These are phyloP conservation scores for Solenopsis fugax DNA, from an alignment of 1,140 invertebrate species.

Conservation along the genomic window DNA sequence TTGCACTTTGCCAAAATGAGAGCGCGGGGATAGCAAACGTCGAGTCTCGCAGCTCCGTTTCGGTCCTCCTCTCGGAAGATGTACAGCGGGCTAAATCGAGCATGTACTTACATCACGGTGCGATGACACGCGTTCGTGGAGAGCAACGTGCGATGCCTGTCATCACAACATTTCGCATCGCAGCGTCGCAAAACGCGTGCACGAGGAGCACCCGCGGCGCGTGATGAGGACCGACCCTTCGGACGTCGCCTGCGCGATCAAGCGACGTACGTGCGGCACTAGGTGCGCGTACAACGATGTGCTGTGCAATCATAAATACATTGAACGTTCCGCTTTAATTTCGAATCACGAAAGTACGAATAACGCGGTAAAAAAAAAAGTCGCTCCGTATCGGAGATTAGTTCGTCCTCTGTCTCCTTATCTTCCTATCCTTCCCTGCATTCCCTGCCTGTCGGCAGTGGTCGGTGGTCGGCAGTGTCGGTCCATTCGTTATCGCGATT, in stretches of 20 bases:
- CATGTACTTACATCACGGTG: conserved; percentile 25
- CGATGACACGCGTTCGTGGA: too few species aligned
- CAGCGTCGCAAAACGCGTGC: neutral
- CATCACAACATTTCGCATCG: neutral
- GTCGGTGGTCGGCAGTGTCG: too few species aligned
- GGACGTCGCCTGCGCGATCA: conserved; percentile 32
- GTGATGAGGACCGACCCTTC: conserved; percentile 24
- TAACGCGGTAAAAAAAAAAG: neutral
- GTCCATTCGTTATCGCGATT: neutral
- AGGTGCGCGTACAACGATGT: neutral
- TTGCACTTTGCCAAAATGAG: neutral
- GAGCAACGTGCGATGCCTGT: neutral
- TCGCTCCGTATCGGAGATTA: neutral
- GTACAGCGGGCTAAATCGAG: neutral
- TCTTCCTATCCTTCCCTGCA: neutral
- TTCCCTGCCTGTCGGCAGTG: neutral
- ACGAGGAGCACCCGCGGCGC: neutral
- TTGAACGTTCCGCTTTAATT: neutral
- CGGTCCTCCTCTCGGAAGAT: neutral
- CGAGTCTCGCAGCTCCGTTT: neutral
- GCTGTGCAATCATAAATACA: conserved; percentile 9
- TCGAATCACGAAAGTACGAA: neutral
- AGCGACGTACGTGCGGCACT: neutral
- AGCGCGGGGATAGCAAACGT: neutral
- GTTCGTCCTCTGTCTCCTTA: neutral